Percentiles rank a stretch among this genome's conserved stretches.
Evolutionary conservation across 2,888 invertebrate species (phyloP).

Genomic region (Agrochola macilenta): DNA sequence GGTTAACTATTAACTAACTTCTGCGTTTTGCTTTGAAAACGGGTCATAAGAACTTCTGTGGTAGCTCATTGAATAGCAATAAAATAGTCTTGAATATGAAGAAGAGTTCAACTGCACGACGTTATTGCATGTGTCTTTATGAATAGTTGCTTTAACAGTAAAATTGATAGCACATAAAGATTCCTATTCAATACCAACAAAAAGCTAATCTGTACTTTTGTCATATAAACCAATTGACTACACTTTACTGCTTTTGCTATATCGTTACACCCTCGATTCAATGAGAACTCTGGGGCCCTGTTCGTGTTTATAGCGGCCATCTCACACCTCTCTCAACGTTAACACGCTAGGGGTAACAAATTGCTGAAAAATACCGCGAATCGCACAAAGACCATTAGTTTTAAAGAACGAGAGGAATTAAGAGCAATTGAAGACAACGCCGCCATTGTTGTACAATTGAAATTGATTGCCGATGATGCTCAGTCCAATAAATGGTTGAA

Average conservation of each 20-base stretch:
- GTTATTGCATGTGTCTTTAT: background rate
- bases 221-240: slow-evolving; percentile 3
- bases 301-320: slow-evolving; percentile 21
- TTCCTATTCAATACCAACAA: background rate
- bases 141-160: slow-evolving; percentile 5
- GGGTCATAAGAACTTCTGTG: slow-evolving; percentile 6
- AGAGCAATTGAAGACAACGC: slow-evolving; percentile 55
- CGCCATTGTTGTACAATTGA: slow-evolving; percentile 58
- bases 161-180: background rate
- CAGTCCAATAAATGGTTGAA: slow-evolving; percentile 48
- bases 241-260: slow-evolving; percentile 32
- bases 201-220: background rate
- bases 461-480: slow-evolving; percentile 61
- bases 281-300: slow-evolving; percentile 17
- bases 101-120: background rate
- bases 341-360: slow-evolving; percentile 32
- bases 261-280: slow-evolving; percentile 14
- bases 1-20: slow-evolving; percentile 6
- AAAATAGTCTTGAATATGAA: background rate
- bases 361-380: slow-evolving; percentile 32
- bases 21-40: slow-evolving; percentile 8
- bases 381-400: slow-evolving; percentile 40
- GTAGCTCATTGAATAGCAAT: background rate
- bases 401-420: slow-evolving; percentile 56
- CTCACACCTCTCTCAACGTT: slow-evolving; percentile 15